Evolutionary conservation across 2,113 vertebrate species (phyloP).

Genomic region (Sinocyclocheilus anophthalmus): DNA sequence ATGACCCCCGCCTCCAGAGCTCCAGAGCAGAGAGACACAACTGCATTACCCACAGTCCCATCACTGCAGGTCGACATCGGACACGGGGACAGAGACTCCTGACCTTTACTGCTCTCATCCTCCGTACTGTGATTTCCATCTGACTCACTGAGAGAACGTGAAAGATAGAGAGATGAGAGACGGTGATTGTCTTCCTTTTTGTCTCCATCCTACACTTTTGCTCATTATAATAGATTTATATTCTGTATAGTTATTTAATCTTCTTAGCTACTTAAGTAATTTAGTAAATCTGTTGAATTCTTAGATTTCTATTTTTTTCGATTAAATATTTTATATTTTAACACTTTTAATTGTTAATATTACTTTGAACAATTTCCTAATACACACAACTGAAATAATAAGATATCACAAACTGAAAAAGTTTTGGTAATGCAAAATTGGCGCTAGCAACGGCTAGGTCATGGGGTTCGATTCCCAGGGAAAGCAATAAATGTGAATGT

Average conservation of each 20-base stretch:
- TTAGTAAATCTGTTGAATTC: not conserved
- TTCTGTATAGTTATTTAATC: not conserved
- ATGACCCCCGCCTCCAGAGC: constrained; percentile 82
- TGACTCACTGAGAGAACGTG: constrained; percentile 82
- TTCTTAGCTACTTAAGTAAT: not conserved
- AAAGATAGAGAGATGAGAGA: not conserved
- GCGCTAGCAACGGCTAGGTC: not conserved
- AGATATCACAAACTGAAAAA: not conserved
- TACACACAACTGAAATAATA: not conserved
- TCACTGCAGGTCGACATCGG: constrained; percentile 85
- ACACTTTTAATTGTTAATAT: not conserved
- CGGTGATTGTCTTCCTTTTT: not conserved
- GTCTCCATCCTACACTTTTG: not conserved
- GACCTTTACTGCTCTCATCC: constrained; percentile 96
- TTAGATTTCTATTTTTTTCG: not conserved
- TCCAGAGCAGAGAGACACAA: constrained; percentile 76
- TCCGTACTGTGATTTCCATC: constrained; percentile 98
- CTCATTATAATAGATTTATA: not conserved
- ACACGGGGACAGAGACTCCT: constrained; percentile 92
- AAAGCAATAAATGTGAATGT: not conserved
- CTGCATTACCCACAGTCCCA: constrained; percentile 73
- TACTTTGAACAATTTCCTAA: not conserved
- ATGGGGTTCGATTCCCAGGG: not conserved
- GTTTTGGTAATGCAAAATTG: not conserved
- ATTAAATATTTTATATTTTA: not conserved